These are phyloP conservation scores for Monopterus albus DNA, from an alignment of 2,113 vertebrate genomes.

Conservation along the genomic window DNA sequence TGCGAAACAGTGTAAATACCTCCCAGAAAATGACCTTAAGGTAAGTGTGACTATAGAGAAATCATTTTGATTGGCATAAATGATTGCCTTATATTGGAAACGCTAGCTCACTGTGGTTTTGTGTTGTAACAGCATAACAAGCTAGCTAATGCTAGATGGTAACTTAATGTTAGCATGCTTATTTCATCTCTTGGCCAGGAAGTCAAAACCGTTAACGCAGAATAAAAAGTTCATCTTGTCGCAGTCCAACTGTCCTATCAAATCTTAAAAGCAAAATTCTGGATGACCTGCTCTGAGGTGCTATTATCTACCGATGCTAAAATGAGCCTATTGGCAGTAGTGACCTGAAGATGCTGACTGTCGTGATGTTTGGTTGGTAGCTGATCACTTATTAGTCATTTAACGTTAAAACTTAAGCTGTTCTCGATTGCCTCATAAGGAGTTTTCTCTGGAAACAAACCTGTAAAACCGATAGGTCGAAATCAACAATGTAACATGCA, in stretches of 20 bases:
- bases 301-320: too few relatives aligned
- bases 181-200: constrained; percentile 21
- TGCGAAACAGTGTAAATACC: constrained; percentile 95
- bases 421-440: too few relatives aligned
- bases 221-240: not conserved
- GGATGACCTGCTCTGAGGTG: too few relatives aligned
- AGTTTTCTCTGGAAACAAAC: too few relatives aligned
- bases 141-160: constrained; percentile 49
- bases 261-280: too few relatives aligned
- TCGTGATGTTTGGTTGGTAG: too few relatives aligned
- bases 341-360: not conserved
- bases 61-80: not conserved
- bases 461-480: too few relatives aligned
- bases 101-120: not conserved
- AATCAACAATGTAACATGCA: too few relatives aligned
- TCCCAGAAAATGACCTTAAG: constrained; percentile 96
- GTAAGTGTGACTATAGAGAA: constrained; percentile 71
- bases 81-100: fast-evolving
- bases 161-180: constrained; percentile 14
- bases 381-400: too few relatives aligned
- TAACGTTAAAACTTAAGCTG: too few relatives aligned
- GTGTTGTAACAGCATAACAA: constrained; percentile 10
- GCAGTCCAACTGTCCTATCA: fast-evolving
- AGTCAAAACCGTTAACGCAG: constrained; percentile 3
- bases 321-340: too few relatives aligned